A percentile compares a stretch with the other conserved stretches of the same genome.
Evolutionary conservation across 2,888 invertebrate genomes (phyloP).

Genomic region (Anagyrus pseudococci): DNA sequence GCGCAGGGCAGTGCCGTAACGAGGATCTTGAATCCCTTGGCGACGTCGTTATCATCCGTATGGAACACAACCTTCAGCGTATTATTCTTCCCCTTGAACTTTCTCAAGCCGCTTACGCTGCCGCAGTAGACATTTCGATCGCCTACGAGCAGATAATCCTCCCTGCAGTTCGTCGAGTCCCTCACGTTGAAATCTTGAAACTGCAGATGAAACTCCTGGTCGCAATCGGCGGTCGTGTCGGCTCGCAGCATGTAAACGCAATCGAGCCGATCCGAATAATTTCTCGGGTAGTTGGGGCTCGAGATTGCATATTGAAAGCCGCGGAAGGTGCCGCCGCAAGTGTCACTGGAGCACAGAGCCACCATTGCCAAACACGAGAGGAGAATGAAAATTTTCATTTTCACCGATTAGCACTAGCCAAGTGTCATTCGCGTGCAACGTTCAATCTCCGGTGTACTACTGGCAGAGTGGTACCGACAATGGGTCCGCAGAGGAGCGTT

Average conservation of each 20-base stretch:
- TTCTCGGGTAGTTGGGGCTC: constrained; percentile 65
- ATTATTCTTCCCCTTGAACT: constrained; percentile 63
- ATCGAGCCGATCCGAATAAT: constrained; percentile 60
- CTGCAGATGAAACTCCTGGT: constrained; percentile 65
- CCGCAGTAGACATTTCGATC: constrained; percentile 65
- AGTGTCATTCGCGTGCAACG: too few relatives aligned
- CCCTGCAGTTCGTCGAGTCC: constrained; percentile 62
- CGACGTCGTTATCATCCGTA: constrained; percentile 52
- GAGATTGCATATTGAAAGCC: constrained; percentile 63
- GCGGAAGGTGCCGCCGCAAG: constrained; percentile 61
- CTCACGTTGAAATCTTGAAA: constrained; percentile 67
- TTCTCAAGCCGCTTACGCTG: constrained; percentile 61
- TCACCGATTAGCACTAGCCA: too few relatives aligned
- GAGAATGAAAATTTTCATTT: too few relatives aligned
- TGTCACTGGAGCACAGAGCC: constrained; percentile 4
- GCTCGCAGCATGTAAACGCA: constrained; percentile 66
- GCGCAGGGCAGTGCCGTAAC: constrained; percentile 64
- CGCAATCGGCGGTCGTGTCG: constrained; percentile 59
- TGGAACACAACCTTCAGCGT: constrained; percentile 63
- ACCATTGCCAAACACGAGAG: too few relatives aligned
- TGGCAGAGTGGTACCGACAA: too few relatives aligned
- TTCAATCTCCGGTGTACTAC: too few relatives aligned
- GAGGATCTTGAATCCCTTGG: constrained; percentile 64
- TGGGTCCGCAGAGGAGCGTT: too few relatives aligned
- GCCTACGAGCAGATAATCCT: constrained; percentile 65